Percentiles rank a stretch among this genome's conserved stretches.
phyloP scores from a whole-genome alignment of 2,797 vertebrate genomes.

The Triplophysa yarkandensis region DNA sequence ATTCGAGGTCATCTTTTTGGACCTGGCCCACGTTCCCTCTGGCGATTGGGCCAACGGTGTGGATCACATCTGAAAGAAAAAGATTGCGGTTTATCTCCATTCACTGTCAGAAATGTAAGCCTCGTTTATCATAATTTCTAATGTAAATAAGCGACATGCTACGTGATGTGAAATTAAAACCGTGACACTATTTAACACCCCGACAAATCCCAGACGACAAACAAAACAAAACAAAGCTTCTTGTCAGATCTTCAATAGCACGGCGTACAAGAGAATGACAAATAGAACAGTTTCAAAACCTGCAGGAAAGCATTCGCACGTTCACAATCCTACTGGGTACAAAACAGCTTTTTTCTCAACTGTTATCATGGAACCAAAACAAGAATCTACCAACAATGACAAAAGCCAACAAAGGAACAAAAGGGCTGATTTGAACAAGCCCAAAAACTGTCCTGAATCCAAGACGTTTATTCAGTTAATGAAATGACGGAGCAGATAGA shows the following conservation, averaged over 20 bases:
- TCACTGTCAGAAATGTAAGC: not conserved
- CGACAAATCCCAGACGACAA: slow-evolving; percentile 33
- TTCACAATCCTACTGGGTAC: slow-evolving; percentile 29
- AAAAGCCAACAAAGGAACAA: slow-evolving; percentile 66
- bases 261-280: slow-evolving; percentile 23
- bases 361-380: slow-evolving; percentile 60
- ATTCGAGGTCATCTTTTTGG: slow-evolving; percentile 89
- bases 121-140: slow-evolving; percentile 2
- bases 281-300: slow-evolving; percentile 37
- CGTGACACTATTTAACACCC: slow-evolving; percentile 17
- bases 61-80: slow-evolving; percentile 88
- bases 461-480: slow-evolving; percentile 78
- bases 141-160: slow-evolving; percentile 3
- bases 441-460: slow-evolving; percentile 58
- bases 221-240: slow-evolving; percentile 22
- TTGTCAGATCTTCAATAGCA: slow-evolving; percentile 43
- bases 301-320: slow-evolving; percentile 45
- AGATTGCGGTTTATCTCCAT: slow-evolving; percentile 6
- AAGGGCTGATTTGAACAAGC: slow-evolving; percentile 57
- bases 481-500: slow-evolving; percentile 76
- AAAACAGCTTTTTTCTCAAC: slow-evolving; percentile 35
- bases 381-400: slow-evolving; percentile 49
- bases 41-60: slow-evolving; percentile 95
- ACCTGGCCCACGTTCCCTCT: slow-evolving; percentile 85
- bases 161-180: slow-evolving; percentile 26